phyloP scores from a whole-genome alignment of 2,888 invertebrate species.

The Ferdinandea cuprea region DNA sequence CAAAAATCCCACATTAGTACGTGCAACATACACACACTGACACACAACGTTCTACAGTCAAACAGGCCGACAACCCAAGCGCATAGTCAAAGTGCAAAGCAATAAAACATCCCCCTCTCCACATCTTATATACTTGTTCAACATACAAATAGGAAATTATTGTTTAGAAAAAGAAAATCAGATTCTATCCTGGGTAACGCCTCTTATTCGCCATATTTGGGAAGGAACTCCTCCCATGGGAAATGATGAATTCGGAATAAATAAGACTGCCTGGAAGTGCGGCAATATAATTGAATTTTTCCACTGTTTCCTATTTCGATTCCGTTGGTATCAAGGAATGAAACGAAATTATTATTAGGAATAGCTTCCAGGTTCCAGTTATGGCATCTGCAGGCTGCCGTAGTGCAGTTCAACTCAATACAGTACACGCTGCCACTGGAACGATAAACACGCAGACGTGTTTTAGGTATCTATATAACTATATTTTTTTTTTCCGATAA shows the following conservation, averaged over 20 bases:
- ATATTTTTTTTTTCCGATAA: conserved; percentile 6
- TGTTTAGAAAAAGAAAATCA: conserved; percentile 44
- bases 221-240: conserved; percentile 60
- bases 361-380: conserved; percentile 32
- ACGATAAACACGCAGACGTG: conserved; percentile 26
- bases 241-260: conserved; percentile 60
- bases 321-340: conserved; percentile 20
- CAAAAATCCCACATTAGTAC: conserved; percentile 55
- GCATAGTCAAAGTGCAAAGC: background rate
- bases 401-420: too few species aligned
- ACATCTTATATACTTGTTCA: background rate
- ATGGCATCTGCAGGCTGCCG: conserved; percentile 35
- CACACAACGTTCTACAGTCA: conserved; percentile 7
- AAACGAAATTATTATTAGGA: conserved; percentile 16
- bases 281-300: background rate
- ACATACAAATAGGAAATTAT: conserved; percentile 59
- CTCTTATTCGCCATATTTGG: conserved; percentile 65
- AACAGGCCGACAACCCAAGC: background rate
- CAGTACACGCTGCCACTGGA: conserved; percentile 41
- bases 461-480: too few species aligned
- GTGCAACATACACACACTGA: conserved; percentile 8
- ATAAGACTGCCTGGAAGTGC: conserved; percentile 33
- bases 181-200: conserved; percentile 50
- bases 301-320: conserved; percentile 14
- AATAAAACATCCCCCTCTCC: conserved; percentile 42